Conservation (phyloP, 1,140 invertebrate genomes). For the Drosophila neocordata region DNA sequence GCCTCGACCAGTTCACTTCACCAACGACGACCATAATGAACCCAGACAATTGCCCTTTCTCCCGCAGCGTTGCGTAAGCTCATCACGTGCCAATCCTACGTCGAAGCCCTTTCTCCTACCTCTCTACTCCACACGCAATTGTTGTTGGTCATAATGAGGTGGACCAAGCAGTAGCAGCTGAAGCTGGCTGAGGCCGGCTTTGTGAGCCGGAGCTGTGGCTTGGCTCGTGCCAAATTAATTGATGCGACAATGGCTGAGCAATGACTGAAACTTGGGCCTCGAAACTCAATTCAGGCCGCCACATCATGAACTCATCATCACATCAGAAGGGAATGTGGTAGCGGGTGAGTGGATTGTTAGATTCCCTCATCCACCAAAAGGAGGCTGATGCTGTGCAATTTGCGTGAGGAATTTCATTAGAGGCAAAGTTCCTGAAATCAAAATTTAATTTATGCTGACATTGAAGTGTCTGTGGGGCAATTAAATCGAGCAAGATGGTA, state of each 20-base stretch:
- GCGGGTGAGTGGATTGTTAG: background rate
- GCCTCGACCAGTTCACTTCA: slow-evolving; percentile 16
- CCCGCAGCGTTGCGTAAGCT: slow-evolving; percentile 37
- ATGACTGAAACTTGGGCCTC: slow-evolving; percentile 50
- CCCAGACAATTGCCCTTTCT: slow-evolving; percentile 39
- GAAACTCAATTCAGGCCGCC: slow-evolving; percentile 54
- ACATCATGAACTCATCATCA: slow-evolving; percentile 59
- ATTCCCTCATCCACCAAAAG: slow-evolving; percentile 14
- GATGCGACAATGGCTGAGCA: slow-evolving; percentile 60
- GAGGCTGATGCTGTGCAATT: slow-evolving; percentile 42
- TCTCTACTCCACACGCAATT: slow-evolving; percentile 40
- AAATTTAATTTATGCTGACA: slow-evolving; percentile 78
- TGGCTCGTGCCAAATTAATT: slow-evolving; percentile 68
- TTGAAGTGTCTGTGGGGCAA: slow-evolving; percentile 71
- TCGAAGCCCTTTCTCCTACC: background rate
- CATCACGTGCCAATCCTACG: slow-evolving; percentile 45
- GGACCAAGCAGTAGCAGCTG: slow-evolving; percentile 23
- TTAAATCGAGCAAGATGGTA: slow-evolving; percentile 51
- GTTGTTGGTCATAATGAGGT: slow-evolving; percentile 35
- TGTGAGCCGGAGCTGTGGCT: slow-evolving; percentile 14
- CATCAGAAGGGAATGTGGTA: background rate
- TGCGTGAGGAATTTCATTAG: slow-evolving; percentile 68
- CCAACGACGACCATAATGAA: slow-evolving; percentile 43
- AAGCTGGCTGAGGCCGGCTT: slow-evolving; percentile 11
- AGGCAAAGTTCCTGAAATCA: slow-evolving; percentile 52